phyloP scores from a whole-genome alignment of 2,888 invertebrate species.

The Latrodectus hesperus region DNA sequence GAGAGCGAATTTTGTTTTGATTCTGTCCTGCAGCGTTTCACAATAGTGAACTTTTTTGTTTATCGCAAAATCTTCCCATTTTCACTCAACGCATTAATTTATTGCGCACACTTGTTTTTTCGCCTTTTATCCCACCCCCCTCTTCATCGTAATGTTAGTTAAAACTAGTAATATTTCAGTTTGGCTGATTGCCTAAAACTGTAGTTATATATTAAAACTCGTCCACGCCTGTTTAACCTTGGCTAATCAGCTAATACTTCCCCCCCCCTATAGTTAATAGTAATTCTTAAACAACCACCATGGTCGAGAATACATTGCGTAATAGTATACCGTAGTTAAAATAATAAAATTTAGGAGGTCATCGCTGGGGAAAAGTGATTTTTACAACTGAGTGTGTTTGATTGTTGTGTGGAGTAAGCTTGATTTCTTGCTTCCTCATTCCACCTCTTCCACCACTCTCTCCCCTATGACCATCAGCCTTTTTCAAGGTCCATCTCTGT shows the following conservation, averaged over 20 bases:
- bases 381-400: constrained; percentile 4
- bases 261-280: constrained; percentile 8
- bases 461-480: background rate
- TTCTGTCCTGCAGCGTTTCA: constrained; percentile 57
- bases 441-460: constrained; percentile 13
- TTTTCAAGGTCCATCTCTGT: constrained; percentile 48
- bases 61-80: background rate
- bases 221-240: constrained; percentile 51
- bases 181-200: constrained; percentile 56
- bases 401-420: constrained; percentile 1
- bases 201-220: constrained; percentile 7
- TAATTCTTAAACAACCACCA: constrained; percentile 1
- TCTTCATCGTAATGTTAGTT: constrained; percentile 5
- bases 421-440: constrained; percentile 43
- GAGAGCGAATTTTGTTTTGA: too few relatives aligned
- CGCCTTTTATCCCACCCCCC: background rate
- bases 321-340: constrained; percentile 6
- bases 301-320: constrained; percentile 22
- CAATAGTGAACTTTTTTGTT: constrained; percentile 18
- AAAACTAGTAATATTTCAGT: constrained; percentile 45
- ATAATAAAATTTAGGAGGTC: constrained; percentile 16
- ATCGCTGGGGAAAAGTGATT: background rate
- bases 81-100: constrained; percentile 31
- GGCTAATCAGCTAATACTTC: background rate
- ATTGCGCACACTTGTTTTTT: constrained; percentile 33